A percentile compares a stretch with the other conserved stretches of the same genome.
Evolutionary conservation across 2,888 invertebrate genomes (phyloP).

Genomic region (Caenorhabditis auriculariae): DNA sequence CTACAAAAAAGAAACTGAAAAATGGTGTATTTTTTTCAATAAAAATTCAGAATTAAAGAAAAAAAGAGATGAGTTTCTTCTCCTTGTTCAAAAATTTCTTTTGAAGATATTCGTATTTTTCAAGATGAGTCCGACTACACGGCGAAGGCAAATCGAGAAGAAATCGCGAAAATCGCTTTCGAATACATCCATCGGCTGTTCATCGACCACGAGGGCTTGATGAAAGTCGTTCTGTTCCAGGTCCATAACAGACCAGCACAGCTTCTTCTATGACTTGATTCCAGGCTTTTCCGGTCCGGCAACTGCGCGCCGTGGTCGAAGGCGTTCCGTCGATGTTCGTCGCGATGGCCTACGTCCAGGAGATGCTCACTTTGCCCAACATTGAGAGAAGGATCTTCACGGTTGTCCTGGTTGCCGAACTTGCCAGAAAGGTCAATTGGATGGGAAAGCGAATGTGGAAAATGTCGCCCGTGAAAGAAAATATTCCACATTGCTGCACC

Average conservation of each 20-base stretch:
- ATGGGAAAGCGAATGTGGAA: too few relatives aligned
- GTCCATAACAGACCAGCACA: constrained; percentile 2
- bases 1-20: too few relatives aligned
- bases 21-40: too few relatives aligned
- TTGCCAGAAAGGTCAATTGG: constrained; percentile 25
- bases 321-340: constrained; percentile 32
- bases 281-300: constrained; percentile 29
- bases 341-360: constrained; percentile 16
- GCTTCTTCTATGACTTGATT: neutral
- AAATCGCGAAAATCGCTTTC: constrained; percentile 20
- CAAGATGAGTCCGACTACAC: constrained; percentile 6
- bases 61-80: neutral
- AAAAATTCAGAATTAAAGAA: too few relatives aligned
- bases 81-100: neutral
- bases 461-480: neutral
- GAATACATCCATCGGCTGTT: constrained; percentile 37
- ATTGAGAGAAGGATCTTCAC: constrained; percentile 29
- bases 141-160: constrained; percentile 7
- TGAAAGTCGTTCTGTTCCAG: constrained; percentile 29
- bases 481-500: neutral
- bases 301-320: constrained; percentile 28
- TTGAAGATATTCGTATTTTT: neutral
- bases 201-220: constrained; percentile 25
- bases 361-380: constrained; percentile 23
- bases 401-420: constrained; percentile 18